phyloP scores from a whole-genome alignment of 2,888 invertebrate genomes.

The Sabatieria punctata region DNA sequence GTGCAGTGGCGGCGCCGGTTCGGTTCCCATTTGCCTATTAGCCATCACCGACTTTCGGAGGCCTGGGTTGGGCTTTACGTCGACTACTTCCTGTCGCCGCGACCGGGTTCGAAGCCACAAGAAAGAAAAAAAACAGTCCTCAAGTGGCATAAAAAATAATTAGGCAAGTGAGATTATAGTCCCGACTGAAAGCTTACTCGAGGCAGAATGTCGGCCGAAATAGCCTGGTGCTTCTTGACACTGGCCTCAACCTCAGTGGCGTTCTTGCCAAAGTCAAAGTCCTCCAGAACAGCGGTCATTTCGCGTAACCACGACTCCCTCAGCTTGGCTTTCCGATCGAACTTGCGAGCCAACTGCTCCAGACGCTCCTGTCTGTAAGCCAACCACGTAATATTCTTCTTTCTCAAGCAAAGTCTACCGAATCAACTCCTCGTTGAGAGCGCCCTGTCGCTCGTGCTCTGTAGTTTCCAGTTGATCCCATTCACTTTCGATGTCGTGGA shows the following conservation, averaged over 20 bases:
- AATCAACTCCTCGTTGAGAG: slow-evolving; percentile 68
- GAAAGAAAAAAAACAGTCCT: no score
- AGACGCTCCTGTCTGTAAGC: slow-evolving; percentile 58
- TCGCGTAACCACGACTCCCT: slow-evolving; percentile 88
- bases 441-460: slow-evolving; percentile 81
- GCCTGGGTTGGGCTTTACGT: no score
- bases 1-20: no score
- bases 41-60: no score
- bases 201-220: slow-evolving; percentile 85
- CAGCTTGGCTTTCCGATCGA: slow-evolving; percentile 68
- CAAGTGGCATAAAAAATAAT: no score
- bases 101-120: no score
- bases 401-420: slow-evolving; percentile 35
- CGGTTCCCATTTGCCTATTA: no score
- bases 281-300: slow-evolving; percentile 71
- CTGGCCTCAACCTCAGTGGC: slow-evolving; percentile 86
- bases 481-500: slow-evolving; percentile 83
- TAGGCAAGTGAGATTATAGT: no score
- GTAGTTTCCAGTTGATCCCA: slow-evolving; percentile 83
- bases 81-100: no score
- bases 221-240: slow-evolving; percentile 93
- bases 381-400: background rate
- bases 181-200: slow-evolving; percentile 47
- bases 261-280: slow-evolving; percentile 49
- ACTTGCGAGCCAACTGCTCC: slow-evolving; percentile 84